phyloP scores from a whole-genome alignment of 2,888 invertebrate species.

The Autographa gamma region DNA sequence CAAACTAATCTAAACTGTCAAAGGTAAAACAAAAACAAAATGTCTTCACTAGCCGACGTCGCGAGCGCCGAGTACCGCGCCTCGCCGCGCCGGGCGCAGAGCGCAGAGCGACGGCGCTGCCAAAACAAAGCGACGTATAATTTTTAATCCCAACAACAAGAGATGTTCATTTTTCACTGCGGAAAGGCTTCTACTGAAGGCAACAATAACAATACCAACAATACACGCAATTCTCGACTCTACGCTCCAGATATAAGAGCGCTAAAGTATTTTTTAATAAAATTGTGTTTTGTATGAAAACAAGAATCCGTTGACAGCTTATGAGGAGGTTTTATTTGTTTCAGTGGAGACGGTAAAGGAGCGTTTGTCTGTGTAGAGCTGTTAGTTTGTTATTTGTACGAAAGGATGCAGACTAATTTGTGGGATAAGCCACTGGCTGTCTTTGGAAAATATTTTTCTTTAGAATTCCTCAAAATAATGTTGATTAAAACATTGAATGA shows the following conservation, averaged over 20 bases:
- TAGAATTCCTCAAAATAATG: neutral
- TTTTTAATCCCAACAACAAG: slow-evolving; percentile 85
- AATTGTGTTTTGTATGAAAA: slow-evolving; percentile 55
- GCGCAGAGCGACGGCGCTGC: slow-evolving; percentile 22
- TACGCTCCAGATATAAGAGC: slow-evolving; percentile 56
- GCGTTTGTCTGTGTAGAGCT: slow-evolving; percentile 41
- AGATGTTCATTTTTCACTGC: slow-evolving; percentile 85
- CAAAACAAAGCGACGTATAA: slow-evolving; percentile 79
- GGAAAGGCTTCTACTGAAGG: slow-evolving; percentile 64
- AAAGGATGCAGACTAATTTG: slow-evolving; percentile 35
- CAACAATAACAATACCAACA: slow-evolving; percentile 39
- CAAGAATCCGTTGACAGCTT: slow-evolving; percentile 78
- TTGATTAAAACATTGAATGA: neutral
- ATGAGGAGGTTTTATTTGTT: slow-evolving; percentile 77
- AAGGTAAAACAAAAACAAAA: slow-evolving; percentile 51
- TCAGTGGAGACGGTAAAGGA: slow-evolving; percentile 57
- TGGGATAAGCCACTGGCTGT: slow-evolving; percentile 16
- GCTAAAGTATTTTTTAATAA: slow-evolving; percentile 23
- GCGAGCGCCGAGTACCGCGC: neutral
- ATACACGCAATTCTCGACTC: slow-evolving; percentile 57
- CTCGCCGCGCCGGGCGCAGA: slow-evolving; percentile 11
- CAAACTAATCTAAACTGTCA: slow-evolving; percentile 57
- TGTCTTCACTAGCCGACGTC: slow-evolving; percentile 25
- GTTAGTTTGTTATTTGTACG: slow-evolving; percentile 41
- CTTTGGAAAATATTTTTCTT: neutral